These are phyloP conservation scores for Megalopta genalis DNA, from an alignment of 1,140 invertebrate genomes.

Conservation along the genomic window DNA sequence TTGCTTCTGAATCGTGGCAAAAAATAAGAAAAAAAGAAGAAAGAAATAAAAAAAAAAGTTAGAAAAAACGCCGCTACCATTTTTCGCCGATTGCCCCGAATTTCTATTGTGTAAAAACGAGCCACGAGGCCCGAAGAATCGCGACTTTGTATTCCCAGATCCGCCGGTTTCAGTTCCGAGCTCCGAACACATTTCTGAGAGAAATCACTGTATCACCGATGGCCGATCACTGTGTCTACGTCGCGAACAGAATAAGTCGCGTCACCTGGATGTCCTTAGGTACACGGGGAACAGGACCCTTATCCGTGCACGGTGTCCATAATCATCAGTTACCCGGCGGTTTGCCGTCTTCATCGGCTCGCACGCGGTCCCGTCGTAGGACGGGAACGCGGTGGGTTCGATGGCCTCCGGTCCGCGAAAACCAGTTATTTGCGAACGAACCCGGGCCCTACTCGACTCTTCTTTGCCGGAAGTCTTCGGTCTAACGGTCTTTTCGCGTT, in stretches of 20 bases:
- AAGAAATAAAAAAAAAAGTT: too few relatives aligned
- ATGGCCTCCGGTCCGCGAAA: constrained; percentile 64
- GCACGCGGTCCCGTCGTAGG: constrained; percentile 41
- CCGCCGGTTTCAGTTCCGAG: too few relatives aligned
- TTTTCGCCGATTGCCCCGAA: too few relatives aligned
- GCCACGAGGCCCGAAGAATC: too few relatives aligned
- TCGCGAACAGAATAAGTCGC: background rate
- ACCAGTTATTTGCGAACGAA: constrained; percentile 66
- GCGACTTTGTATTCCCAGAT: too few relatives aligned
- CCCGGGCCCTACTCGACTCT: constrained; percentile 27
- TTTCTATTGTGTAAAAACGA: too few relatives aligned
- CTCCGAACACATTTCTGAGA: too few relatives aligned
- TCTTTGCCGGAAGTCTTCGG: constrained; percentile 54
- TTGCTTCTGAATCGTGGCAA: too few relatives aligned
- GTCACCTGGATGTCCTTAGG: background rate
- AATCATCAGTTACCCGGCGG: constrained; percentile 35
- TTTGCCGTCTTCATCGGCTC: constrained; percentile 46
- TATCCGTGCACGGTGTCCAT: constrained; percentile 17
- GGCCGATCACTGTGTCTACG: background rate
- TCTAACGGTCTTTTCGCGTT: constrained; percentile 53
- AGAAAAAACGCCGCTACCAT: too few relatives aligned
- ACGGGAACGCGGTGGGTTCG: constrained; percentile 51
- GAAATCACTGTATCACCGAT: background rate
- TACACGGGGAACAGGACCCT: constrained; percentile 2
- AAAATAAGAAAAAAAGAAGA: too few relatives aligned